Conservation (phyloP, 2,797 vertebrate species). For the Neopelma chrysocephalum region DNA sequence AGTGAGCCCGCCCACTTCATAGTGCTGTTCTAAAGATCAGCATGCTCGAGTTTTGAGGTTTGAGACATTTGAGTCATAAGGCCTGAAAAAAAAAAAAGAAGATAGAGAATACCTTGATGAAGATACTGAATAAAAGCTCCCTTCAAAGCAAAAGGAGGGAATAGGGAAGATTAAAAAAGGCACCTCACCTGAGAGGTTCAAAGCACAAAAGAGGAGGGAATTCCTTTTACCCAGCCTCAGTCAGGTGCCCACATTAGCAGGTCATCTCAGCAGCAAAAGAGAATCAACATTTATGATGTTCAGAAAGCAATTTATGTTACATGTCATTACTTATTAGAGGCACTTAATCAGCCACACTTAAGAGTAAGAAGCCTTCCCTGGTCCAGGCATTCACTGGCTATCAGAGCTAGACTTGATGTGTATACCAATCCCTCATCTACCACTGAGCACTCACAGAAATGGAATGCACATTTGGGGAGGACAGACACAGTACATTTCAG, state of each 20-base stretch:
- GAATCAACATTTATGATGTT: background rate
- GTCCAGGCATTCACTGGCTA: background rate
- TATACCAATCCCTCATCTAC: background rate
- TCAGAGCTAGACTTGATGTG: background rate
- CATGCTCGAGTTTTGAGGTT: background rate
- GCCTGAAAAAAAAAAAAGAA: background rate
- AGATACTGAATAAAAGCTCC: background rate
- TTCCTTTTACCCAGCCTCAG: background rate
- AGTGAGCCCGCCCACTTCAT: background rate
- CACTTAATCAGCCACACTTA: background rate
- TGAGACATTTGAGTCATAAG: background rate
- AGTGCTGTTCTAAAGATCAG: background rate
- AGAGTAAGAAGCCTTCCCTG: background rate
- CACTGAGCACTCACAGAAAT: background rate
- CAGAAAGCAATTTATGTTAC: background rate
- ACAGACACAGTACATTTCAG: background rate
- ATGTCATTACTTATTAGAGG: background rate
- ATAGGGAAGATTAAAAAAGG: background rate
- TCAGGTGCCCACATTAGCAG: background rate
- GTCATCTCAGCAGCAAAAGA: background rate
- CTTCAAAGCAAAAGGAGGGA: constrained; percentile 12
- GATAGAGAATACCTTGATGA: background rate
- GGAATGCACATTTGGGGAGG: background rate
- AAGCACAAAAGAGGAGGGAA: constrained; percentile 5
- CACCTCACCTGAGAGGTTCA: background rate